Conservation (phyloP, 2,797 vertebrate genomes). For the Cynopterus sphinx region DNA sequence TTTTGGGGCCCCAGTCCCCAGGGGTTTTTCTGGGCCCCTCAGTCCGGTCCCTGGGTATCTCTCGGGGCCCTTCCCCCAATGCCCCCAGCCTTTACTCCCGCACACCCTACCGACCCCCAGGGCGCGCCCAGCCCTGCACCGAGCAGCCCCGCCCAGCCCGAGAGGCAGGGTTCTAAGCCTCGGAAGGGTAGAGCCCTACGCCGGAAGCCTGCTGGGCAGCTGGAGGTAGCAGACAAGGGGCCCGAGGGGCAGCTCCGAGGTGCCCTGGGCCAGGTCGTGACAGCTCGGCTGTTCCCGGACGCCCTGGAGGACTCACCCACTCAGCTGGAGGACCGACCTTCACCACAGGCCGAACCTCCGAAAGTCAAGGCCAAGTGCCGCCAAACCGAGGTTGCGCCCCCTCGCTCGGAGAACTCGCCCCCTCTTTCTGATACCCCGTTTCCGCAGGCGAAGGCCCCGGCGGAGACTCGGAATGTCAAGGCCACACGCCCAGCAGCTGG, state of each 20-base stretch:
- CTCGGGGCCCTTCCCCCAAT: background rate
- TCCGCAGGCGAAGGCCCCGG: background rate
- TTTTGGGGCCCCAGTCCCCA: slow-evolving; percentile 46
- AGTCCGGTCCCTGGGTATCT: slow-evolving; percentile 43
- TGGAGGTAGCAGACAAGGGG: background rate
- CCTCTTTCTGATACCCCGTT: background rate
- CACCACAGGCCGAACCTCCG: rapidly evolving
- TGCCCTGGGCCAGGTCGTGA: slow-evolving; percentile 68
- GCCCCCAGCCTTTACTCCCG: background rate
- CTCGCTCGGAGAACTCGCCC: background rate
- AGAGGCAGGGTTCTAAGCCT: background rate
- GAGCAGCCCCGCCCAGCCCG: background rate
- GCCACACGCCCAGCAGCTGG: background rate
- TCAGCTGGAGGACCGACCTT: background rate
- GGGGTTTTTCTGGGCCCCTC: slow-evolving; percentile 61
- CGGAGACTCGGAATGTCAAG: rapidly evolving
- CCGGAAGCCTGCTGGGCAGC: background rate
- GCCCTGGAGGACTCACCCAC: background rate
- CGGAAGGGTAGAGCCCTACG: background rate
- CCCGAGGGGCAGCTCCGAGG: slow-evolving; percentile 40
- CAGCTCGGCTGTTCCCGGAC: slow-evolving; percentile 15
- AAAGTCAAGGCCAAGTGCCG: slow-evolving; percentile 12
- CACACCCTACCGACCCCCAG: background rate
- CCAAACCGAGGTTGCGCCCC: background rate
- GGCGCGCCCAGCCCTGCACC: background rate